Evolutionary conservation across 2,888 invertebrate genomes (phyloP).

Genomic region (Cryptocephalus primarius): DNA sequence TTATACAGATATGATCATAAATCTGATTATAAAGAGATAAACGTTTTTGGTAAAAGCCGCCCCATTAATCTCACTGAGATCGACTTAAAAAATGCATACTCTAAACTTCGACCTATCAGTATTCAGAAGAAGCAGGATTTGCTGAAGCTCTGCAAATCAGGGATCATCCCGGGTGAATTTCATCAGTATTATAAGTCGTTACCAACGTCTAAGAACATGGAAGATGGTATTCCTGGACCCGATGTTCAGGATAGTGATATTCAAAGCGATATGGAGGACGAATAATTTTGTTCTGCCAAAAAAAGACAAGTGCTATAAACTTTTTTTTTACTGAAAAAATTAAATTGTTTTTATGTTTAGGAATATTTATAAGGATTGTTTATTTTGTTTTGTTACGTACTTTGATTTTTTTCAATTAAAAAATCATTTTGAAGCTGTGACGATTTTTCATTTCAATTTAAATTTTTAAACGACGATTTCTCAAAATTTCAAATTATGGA

Average conservation of each 20-base stretch:
- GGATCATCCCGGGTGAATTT: constrained; percentile 5
- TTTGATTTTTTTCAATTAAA: too few species aligned
- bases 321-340: too few species aligned
- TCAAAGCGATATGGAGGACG: too few species aligned
- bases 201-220: background rate
- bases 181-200: constrained; percentile 5
- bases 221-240: background rate
- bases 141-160: constrained; percentile 5
- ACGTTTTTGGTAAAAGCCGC: constrained; percentile 4
- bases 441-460: too few species aligned
- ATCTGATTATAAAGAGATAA: constrained; percentile 5
- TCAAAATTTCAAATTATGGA: too few species aligned
- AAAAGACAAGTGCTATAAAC: too few species aligned
- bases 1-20: constrained; percentile 9
- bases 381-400: too few species aligned
- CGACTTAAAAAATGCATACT: background rate
- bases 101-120: background rate
- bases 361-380: too few species aligned
- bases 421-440: too few species aligned
- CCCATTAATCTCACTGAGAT: background rate
- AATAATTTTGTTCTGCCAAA: too few species aligned
- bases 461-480: too few species aligned
- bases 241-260: background rate
- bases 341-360: too few species aligned
- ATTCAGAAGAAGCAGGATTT: constrained; percentile 1